Conservation (phyloP, 2,113 vertebrate species). For the Scatophagus argus region DNA sequence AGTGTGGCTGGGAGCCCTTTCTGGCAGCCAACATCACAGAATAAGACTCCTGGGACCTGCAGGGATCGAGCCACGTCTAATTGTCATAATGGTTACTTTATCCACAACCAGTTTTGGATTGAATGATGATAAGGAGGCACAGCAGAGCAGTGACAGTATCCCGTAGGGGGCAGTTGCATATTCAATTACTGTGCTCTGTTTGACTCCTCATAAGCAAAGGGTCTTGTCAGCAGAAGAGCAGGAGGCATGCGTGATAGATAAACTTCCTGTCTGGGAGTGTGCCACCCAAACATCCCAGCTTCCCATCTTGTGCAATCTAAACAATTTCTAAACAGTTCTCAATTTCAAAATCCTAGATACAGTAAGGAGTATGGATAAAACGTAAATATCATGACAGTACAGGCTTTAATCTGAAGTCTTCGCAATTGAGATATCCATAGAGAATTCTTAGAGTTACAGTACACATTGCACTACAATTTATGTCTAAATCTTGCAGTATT, state of each 20-base stretch:
- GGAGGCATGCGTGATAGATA: constrained; percentile 81
- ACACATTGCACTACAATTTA: background rate
- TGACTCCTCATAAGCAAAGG: constrained; percentile 71
- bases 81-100: constrained; percentile 84
- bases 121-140: constrained; percentile 78
- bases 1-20: constrained; percentile 56
- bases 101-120: constrained; percentile 80
- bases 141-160: constrained; percentile 57
- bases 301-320: constrained; percentile 68
- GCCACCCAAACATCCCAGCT: constrained; percentile 59
- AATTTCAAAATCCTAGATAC: constrained; percentile 56
- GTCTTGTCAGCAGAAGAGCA: constrained; percentile 66
- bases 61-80: constrained; percentile 80
- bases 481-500: constrained; percentile 7
- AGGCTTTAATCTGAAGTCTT: constrained; percentile 17
- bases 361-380: constrained; percentile 47
- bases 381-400: constrained; percentile 27
- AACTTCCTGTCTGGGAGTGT: constrained; percentile 84
- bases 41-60: constrained; percentile 82
- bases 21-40: constrained; percentile 79
- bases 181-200: constrained; percentile 75
- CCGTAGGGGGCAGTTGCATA: constrained; percentile 73
- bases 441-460: background rate
- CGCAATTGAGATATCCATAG: background rate
- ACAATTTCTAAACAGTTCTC: constrained; percentile 64